These are phyloP conservation scores for Eulemur coronatus DNA, from an alignment of 2,797 vertebrate genomes.

Conservation along the genomic window DNA sequence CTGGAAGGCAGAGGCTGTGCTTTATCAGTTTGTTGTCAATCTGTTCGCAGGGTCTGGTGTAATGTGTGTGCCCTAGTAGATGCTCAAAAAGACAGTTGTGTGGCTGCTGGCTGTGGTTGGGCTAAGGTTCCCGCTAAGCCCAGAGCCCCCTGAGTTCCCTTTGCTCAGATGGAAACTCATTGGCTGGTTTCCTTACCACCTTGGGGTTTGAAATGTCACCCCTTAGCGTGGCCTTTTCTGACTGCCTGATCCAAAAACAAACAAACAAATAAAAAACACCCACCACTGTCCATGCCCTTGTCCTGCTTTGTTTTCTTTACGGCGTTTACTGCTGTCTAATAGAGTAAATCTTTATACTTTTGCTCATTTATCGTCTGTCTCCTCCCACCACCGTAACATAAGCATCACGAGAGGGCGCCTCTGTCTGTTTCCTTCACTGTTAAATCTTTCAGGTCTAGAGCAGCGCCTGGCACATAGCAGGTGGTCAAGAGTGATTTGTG, in stretches of 20 bases:
- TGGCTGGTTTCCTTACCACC: neutral
- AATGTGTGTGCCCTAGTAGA: accelerated
- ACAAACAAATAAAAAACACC: neutral
- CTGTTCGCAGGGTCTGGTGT: neutral
- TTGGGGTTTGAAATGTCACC: neutral
- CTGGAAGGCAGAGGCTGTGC: neutral
- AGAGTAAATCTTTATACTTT: neutral
- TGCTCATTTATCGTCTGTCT: neutral
- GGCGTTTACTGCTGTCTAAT: accelerated
- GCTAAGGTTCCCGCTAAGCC: neutral
- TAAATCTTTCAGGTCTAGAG: neutral
- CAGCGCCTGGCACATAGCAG: neutral
- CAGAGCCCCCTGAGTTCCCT: neutral
- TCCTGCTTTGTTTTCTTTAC: neutral
- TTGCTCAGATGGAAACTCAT: neutral
- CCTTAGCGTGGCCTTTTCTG: neutral
- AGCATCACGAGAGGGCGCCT: accelerated
- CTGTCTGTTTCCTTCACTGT: neutral
- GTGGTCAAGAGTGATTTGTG: neutral
- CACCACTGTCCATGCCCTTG: neutral
- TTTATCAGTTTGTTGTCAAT: neutral
- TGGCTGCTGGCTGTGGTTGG: accelerated
- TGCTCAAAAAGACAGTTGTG: neutral
- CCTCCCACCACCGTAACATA: neutral
- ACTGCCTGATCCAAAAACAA: neutral